A percentile compares a stretch with the other conserved stretches of the same genome.
Evolutionary conservation across 1,140 invertebrate genomes (phyloP).

Genomic region (Drosophila neocordata): DNA sequence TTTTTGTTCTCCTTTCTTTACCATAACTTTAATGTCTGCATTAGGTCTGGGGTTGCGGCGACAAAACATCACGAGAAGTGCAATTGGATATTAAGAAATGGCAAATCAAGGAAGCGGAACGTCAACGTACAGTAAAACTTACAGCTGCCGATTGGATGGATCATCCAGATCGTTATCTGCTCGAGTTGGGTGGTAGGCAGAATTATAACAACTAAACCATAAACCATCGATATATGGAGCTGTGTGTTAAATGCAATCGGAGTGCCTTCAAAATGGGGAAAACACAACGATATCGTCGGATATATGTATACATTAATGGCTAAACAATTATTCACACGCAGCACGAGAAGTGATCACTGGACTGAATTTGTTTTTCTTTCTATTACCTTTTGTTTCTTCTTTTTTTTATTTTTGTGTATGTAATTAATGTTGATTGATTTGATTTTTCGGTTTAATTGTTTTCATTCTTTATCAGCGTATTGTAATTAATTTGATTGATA

Average conservation of each 20-base stretch:
- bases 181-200: constrained; percentile 92
- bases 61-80: constrained; percentile 88
- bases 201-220: constrained; percentile 86
- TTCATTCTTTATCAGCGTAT: constrained; percentile 53
- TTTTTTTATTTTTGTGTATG: background rate
- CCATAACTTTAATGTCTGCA: constrained; percentile 24
- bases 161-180: constrained; percentile 93
- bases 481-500: constrained; percentile 61
- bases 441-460: constrained; percentile 51
- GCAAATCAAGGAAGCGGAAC: constrained; percentile 93
- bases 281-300: constrained; percentile 37
- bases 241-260: constrained; percentile 50
- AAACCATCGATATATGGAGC: constrained; percentile 6
- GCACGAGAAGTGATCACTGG: constrained; percentile 59
- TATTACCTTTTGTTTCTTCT: background rate
- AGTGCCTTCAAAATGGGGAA: constrained; percentile 33
- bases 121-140: constrained; percentile 90
- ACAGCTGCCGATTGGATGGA: constrained; percentile 94
- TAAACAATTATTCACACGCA: constrained; percentile 42
- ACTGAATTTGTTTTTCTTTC: constrained; percentile 66
- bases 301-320: constrained; percentile 11
- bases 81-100: constrained; percentile 95
- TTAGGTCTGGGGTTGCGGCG: constrained; percentile 94
- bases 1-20: background rate
- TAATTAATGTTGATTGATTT: constrained; percentile 66